These are phyloP conservation scores for Aselliscus stoliczkanus DNA, from an alignment of 2,797 vertebrate genomes.

Conservation along the genomic window DNA sequence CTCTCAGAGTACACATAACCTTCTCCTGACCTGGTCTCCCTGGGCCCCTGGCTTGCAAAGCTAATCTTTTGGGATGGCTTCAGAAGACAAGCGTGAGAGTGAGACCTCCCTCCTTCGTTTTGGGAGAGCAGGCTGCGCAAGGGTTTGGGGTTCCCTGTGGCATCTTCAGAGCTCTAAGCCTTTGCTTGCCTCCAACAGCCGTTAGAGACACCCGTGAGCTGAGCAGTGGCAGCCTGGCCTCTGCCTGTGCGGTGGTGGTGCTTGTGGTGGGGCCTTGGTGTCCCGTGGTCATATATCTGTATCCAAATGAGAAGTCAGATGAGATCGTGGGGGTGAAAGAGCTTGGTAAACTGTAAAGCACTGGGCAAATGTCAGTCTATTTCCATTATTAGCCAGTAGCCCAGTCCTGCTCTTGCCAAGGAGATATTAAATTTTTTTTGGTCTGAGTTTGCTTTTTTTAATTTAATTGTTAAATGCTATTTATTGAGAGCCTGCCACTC, in stretches of 20 bases:
- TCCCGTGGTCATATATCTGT: accelerated
- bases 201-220: background rate
- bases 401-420: background rate
- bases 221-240: background rate
- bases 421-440: background rate
- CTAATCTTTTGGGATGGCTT: background rate
- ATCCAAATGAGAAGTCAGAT: background rate
- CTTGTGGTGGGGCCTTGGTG: background rate
- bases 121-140: background rate
- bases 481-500: background rate
- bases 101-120: background rate
- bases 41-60: slow-evolving; percentile 65
- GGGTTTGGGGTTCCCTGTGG: accelerated
- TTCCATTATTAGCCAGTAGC: background rate
- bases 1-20: slow-evolving; percentile 82
- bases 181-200: accelerated
- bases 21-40: slow-evolving; percentile 77
- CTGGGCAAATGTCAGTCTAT: background rate
- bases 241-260: accelerated
- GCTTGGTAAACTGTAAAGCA: background rate
- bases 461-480: slow-evolving; percentile 5
- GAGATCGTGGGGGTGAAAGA: background rate
- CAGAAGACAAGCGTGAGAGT: background rate
- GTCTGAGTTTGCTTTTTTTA: background rate
- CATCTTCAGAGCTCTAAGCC: background rate